Evolutionary conservation across 2,113 vertebrate genomes (phyloP), one percentile per base, ranked within the genome.

Genomic region (Anarhynchus alexandrinus): DNA sequence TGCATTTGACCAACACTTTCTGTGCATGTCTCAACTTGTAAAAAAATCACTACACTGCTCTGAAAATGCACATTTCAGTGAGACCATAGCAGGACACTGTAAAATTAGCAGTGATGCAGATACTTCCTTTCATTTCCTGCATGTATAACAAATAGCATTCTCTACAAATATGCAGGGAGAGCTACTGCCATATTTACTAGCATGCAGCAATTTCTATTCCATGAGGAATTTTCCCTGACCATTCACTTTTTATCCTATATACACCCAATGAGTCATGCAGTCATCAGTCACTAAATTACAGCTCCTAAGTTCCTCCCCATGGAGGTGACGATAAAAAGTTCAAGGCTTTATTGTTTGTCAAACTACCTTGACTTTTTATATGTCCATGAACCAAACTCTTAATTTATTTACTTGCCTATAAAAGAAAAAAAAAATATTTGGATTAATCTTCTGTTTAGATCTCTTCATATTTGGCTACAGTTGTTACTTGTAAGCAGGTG

Each of bases 241-340:
- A 15, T 81, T 90, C 15, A 38, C 17, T 78, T 93, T 77, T 86
- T 51, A 71, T 45, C 27, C 38, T 54, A 5, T 7, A 21, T 49
- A 52, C 7, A 66, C 8, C 38, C 25, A 34, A 8, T 30, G 38
- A 81, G 10, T 79, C 88, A 88, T 10, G 9, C 74, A 72, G 43
- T n/a, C 71, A 73, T 45, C 83, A 62, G 51, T 40, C 59, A 81
- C 47, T 36, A 66, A 74, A 23, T 42, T 47, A 22, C n/a, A 86
- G 59, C 38, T 84, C 42, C 20, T 15, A 47, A 0, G 0, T 23
- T 80, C 45, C 34, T 54, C 54, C 29, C 20, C 5, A 0, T 5
- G 1, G 4, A 86, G 34, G 13, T 42, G 36, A 69, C 27, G 5
- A 4, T 36, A 80, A 76, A 36, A 79, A 88, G 18, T 67, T 90